These are phyloP conservation scores for Malurus splendens DNA, from an alignment of 2,797 vertebrate genomes.

Conservation along the genomic window DNA sequence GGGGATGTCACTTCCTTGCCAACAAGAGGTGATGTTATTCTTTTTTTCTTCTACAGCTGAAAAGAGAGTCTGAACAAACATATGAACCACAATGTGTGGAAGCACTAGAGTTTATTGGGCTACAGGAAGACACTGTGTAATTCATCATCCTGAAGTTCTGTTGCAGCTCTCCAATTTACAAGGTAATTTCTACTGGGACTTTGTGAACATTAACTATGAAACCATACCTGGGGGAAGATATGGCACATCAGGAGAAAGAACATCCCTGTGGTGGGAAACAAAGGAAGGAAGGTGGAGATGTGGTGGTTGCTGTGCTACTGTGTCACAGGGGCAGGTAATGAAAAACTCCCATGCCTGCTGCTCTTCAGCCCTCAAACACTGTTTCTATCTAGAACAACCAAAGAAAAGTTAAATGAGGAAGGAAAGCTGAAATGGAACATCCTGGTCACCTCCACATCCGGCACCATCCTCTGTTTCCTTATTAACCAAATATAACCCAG, in stretches of 20 bases:
- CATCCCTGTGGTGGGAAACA: not conserved
- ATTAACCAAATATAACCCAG: constrained; percentile 25
- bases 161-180: not conserved
- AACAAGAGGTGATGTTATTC: not conserved
- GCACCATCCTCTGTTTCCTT: not conserved
- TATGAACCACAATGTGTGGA: not conserved
- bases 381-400: not conserved
- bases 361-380: not conserved
- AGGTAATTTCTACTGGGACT: not conserved
- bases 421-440: constrained; percentile 54
- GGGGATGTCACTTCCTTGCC: not conserved
- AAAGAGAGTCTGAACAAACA: not conserved
- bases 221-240: not conserved
- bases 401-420: constrained; percentile 48
- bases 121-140: not conserved
- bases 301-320: not conserved
- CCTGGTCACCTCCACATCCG: constrained; percentile 34
- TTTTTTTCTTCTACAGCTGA: not conserved
- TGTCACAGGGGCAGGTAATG: not conserved
- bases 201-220: not conserved
- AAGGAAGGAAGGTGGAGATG: not conserved
- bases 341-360: not conserved
- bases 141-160: not conserved
- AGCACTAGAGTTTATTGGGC: not conserved
- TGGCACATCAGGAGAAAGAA: not conserved